phyloP scores from a whole-genome alignment of 1,140 invertebrate genomes.

The Pseudomyrmex dendroicus region DNA sequence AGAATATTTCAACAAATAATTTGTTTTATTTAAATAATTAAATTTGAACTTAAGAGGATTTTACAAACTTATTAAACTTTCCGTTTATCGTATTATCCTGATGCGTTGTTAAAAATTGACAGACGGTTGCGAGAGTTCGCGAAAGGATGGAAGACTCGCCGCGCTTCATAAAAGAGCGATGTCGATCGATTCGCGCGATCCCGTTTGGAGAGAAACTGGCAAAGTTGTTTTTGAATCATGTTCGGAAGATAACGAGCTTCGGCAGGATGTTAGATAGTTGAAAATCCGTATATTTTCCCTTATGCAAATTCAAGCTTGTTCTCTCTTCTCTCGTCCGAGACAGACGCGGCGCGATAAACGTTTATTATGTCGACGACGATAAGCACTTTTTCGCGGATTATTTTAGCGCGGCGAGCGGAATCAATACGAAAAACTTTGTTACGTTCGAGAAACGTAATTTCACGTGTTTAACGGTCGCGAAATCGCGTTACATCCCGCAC shows the following conservation, averaged over 20 bases:
- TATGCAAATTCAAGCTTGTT: constrained; percentile 29
- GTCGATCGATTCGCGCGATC: constrained; percentile 33
- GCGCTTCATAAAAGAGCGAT: constrained; percentile 16
- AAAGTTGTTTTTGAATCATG: not conserved
- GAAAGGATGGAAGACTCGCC: constrained; percentile 8
- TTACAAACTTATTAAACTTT: no score
- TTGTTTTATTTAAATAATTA: no score
- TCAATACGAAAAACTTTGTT: not conserved
- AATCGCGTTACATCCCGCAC: not conserved
- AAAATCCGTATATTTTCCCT: constrained; percentile 32
- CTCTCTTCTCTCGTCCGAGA: constrained; percentile 2
- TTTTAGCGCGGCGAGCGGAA: not conserved
- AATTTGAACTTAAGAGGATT: no score
- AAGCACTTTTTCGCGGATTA: constrained; percentile 15
- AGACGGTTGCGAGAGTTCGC: not conserved
- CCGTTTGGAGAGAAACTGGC: constrained; percentile 8
- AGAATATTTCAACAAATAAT: no score
- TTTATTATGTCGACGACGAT: constrained; percentile 9
- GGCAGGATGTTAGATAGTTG: not conserved
- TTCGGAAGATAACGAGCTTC: constrained; percentile 24
- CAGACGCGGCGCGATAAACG: not conserved
- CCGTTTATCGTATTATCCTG: not conserved
- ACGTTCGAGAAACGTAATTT: constrained; percentile 9
- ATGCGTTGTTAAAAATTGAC: constrained; percentile 6
- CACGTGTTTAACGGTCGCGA: not conserved